phyloP scores from a whole-genome alignment of 1,140 invertebrate species.

The Lepidurus apus region DNA sequence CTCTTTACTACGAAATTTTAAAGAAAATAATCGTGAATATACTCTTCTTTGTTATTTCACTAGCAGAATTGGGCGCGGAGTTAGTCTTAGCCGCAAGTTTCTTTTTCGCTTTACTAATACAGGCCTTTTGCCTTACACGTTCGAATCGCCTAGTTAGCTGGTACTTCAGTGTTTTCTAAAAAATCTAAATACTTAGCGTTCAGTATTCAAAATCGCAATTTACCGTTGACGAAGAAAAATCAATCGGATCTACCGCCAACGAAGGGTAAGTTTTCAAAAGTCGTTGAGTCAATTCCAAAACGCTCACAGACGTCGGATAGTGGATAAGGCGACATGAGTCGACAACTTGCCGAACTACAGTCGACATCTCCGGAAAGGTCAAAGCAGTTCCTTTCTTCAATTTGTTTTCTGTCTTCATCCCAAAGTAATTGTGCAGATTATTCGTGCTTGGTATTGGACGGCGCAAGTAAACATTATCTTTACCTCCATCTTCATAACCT shows the following conservation, averaged over 20 bases:
- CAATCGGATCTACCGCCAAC: not conserved
- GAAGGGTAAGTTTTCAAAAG: not conserved
- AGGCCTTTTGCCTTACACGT: not conserved
- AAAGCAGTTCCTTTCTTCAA: constrained; percentile 1
- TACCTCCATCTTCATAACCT: not conserved
- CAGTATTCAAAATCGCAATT: not conserved
- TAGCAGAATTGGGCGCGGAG: not conserved
- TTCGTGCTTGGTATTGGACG: not conserved
- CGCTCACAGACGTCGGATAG: not conserved
- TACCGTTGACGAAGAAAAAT: not conserved
- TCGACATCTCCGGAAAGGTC: not conserved
- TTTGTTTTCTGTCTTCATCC: not conserved
- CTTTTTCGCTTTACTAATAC: not conserved
- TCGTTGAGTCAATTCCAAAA: not conserved
- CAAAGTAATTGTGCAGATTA: not conserved
- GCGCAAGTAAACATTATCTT: not conserved
- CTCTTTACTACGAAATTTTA: not conserved
- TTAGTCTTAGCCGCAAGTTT: not conserved
- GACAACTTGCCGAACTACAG: not conserved
- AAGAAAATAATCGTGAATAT: not conserved
- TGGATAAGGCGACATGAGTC: not conserved
- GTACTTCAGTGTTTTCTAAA: not conserved
- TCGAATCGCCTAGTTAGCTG: not conserved
- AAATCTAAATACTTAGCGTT: not conserved
- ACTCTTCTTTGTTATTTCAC: not conserved